phyloP scores from a whole-genome alignment of 2,888 invertebrate genomes.

The Venustoraphidia nigricollis region DNA sequence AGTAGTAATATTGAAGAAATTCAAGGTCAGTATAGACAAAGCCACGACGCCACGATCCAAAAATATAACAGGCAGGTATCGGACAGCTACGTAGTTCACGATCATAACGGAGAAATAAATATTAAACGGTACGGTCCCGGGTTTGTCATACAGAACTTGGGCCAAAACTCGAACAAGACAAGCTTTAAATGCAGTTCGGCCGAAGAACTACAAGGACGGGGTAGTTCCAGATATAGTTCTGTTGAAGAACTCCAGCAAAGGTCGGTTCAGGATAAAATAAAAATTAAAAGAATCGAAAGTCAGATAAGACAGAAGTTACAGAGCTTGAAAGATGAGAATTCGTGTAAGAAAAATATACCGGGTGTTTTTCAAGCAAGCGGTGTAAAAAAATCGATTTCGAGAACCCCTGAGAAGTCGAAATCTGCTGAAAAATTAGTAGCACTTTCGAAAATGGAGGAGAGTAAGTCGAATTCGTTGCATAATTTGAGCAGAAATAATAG shows the following conservation, averaged over 20 bases:
- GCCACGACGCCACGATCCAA: not conserved
- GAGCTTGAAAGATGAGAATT: too few species aligned
- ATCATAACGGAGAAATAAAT: not conserved
- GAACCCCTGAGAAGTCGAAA: too few species aligned
- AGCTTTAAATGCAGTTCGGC: not conserved
- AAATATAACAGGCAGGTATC: conserved; percentile 4
- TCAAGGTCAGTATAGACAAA: not conserved
- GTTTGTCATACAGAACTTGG: too few species aligned
- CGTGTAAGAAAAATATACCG: too few species aligned
- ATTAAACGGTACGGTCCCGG: too few species aligned
- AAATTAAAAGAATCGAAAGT: conserved; percentile 3
- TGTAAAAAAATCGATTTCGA: too few species aligned
- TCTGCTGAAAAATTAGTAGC: too few species aligned
- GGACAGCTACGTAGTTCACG: conserved; percentile 1
- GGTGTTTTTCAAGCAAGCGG: too few species aligned
- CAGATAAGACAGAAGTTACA: not conserved
- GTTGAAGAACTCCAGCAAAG: conserved; percentile 4
- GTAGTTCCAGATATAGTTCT: conserved; percentile 3
- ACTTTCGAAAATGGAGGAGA: too few species aligned
- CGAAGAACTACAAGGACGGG: conserved; percentile 4
- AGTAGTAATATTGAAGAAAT: not conserved
- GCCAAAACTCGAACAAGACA: not conserved
- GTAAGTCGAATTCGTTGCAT: too few species aligned
- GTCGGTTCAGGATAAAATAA: not conserved
- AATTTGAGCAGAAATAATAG: not conserved